These are phyloP conservation scores for Drosophila testacea DNA, from an alignment of 2,888 invertebrate genomes.

Conservation along the genomic window DNA sequence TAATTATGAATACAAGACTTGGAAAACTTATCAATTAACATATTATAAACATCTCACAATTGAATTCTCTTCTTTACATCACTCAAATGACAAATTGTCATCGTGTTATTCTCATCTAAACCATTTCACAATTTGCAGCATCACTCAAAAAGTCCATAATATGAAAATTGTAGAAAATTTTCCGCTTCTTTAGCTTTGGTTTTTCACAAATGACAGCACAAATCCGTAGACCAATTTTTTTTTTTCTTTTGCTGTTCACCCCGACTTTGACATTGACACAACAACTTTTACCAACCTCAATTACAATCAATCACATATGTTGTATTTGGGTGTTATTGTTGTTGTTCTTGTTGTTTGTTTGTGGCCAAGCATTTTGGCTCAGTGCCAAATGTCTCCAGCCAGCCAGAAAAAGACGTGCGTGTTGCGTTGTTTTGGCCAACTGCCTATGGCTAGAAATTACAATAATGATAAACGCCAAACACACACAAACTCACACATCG, in stretches of 20 bases:
- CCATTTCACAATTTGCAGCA: constrained; percentile 38
- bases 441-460: constrained; percentile 66
- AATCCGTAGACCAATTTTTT: constrained; percentile 52
- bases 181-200: constrained; percentile 48
- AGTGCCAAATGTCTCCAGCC: constrained; percentile 48
- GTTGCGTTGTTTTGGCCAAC: constrained; percentile 40
- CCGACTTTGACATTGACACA: constrained; percentile 73
- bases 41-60: constrained; percentile 8
- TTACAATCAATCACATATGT: constrained; percentile 81
- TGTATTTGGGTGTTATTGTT: constrained; percentile 40
- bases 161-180: constrained; percentile 50
- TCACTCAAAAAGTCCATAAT: constrained; percentile 29
- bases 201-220: constrained; percentile 58
- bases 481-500: constrained; percentile 10
- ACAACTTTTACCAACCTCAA: constrained; percentile 81
- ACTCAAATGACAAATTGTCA: constrained; percentile 36
- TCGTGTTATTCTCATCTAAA: constrained; percentile 16
- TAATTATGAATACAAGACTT: constrained; percentile 2
- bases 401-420: constrained; percentile 49
- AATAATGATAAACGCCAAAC: constrained; percentile 62
- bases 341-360: constrained; percentile 32
- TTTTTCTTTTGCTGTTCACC: constrained; percentile 15
- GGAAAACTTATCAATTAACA: not conserved
- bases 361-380: constrained; percentile 53
- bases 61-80: constrained; percentile 8